These are phyloP conservation scores for Nomada ferruginata DNA, from an alignment of 2,888 invertebrate species.

Conservation along the genomic window DNA sequence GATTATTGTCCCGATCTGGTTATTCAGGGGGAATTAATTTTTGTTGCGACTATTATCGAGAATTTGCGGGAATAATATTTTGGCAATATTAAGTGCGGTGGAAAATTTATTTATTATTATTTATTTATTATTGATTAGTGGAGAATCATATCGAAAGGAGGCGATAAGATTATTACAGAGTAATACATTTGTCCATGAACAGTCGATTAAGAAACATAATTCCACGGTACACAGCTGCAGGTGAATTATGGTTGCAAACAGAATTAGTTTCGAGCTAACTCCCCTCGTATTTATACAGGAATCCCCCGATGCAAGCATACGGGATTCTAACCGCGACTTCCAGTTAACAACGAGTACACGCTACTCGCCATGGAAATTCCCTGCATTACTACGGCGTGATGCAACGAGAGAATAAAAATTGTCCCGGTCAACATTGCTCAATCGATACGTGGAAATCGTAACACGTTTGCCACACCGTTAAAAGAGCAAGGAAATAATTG, in stretches of 20 bases:
- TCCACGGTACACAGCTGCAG: not conserved
- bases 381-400: slow-evolving; percentile 6
- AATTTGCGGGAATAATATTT: no score
- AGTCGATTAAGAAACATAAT: not conserved
- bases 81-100: no score
- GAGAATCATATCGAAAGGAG: no score
- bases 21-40: no score
- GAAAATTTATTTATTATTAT: no score
- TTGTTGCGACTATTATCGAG: no score
- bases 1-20: no score
- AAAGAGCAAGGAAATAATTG: no score
- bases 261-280: not conserved
- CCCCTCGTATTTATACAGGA: not conserved
- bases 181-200: no score
- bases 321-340: slow-evolving; percentile 4
- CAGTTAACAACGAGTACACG: slow-evolving; percentile 3
- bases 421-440: slow-evolving; percentile 26
- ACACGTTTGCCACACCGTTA: not conserved
- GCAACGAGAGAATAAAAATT: slow-evolving; percentile 36
- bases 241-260: no score
- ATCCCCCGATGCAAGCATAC: not conserved
- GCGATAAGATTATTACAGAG: no score
- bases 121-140: no score
- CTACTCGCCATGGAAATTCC: not conserved
- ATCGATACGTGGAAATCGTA: slow-evolving; percentile 16